Evolutionary conservation across 2,888 invertebrate genomes (phyloP).

Genomic region (Pocota personata): DNA sequence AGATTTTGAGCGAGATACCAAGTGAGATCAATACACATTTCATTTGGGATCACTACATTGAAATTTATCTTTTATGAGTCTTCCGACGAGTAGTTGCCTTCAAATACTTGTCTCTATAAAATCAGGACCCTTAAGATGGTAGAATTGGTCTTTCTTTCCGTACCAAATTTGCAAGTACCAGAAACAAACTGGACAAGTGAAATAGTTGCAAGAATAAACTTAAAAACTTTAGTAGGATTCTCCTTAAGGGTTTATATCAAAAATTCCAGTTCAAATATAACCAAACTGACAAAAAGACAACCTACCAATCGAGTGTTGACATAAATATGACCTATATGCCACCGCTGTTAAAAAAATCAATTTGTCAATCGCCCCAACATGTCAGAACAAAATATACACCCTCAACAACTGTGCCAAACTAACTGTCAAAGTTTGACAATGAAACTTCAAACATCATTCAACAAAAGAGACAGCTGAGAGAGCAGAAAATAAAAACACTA

Average conservation of each 20-base stretch:
- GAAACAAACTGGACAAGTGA: too few relatives aligned
- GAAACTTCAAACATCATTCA: slow-evolving; percentile 37
- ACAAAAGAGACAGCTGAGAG: slow-evolving; percentile 1
- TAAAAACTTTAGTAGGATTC: too few relatives aligned
- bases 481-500: background rate
- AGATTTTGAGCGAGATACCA: too few relatives aligned
- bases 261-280: background rate
- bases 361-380: background rate
- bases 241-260: background rate
- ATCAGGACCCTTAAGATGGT: too few relatives aligned
- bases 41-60: too few relatives aligned
- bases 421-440: slow-evolving; percentile 40
- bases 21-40: too few relatives aligned
- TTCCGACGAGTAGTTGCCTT: too few relatives aligned
- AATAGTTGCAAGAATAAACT: too few relatives aligned
- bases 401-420: slow-evolving; percentile 16
- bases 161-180: too few relatives aligned
- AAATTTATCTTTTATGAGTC: too few relatives aligned
- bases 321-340: background rate
- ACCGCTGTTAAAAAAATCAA: background rate
- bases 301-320: background rate
- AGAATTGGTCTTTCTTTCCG: too few relatives aligned
- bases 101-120: too few relatives aligned
- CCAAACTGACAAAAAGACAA: background rate
- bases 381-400: background rate